Percentiles rank a stretch among this genome's conserved stretches.
These are phyloP conservation scores for Molossus molossus DNA, from an alignment of 2,797 vertebrate genomes.

Conservation along the genomic window DNA sequence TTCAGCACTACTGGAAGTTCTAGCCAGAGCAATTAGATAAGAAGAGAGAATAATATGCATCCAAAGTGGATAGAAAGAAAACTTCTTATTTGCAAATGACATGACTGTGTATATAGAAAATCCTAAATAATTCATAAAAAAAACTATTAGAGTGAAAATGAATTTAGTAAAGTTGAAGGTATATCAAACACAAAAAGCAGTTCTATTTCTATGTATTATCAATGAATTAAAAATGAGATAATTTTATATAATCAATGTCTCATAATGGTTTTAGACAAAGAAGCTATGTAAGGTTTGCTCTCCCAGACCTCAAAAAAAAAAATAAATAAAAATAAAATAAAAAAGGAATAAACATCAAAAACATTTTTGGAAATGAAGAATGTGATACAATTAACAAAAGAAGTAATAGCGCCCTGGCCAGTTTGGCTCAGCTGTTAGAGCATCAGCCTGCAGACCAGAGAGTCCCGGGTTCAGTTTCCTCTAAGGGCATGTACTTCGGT, in stretches of 20 bases:
- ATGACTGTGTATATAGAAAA: background rate
- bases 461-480: too few relatives aligned
- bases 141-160: conserved; percentile 27
- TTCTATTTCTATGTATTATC: background rate
- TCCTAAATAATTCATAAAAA: conserved; percentile 45
- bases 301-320: background rate
- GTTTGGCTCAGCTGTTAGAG: too few relatives aligned
- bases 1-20: background rate
- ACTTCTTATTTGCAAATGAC: background rate
- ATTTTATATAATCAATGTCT: background rate
- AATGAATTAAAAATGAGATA: conserved; percentile 16
- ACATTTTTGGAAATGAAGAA: conserved; percentile 15
- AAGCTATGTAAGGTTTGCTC: background rate
- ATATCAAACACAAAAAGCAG: conserved; percentile 15
- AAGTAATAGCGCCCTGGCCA: background rate
- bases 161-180: background rate
- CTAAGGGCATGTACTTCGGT: too few relatives aligned
- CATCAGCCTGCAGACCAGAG: too few relatives aligned
- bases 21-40: background rate
- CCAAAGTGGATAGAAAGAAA: background rate
- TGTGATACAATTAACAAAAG: conserved; percentile 39
- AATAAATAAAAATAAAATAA: background rate
- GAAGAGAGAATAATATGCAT: conserved; percentile 32
- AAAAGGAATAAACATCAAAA: conserved; percentile 56
- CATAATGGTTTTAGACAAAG: background rate